These are phyloP conservation scores for Synchiropus splendidus DNA, from an alignment of 2,113 vertebrate genomes.

Conservation along the genomic window DNA sequence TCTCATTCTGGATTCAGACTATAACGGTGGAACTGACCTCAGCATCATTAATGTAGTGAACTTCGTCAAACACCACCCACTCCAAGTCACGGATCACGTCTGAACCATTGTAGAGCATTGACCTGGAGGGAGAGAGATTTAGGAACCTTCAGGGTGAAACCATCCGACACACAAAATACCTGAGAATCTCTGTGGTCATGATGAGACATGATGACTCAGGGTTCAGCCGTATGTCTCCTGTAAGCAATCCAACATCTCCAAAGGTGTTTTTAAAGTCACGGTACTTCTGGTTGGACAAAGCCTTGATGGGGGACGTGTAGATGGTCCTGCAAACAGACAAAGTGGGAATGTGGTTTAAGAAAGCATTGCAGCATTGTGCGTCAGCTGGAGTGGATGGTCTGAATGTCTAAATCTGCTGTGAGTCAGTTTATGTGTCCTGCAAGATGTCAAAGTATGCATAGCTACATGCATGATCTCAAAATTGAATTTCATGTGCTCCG, in stretches of 20 bases:
- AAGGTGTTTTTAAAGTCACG: constrained; percentile 85
- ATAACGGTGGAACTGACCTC: constrained; percentile 62
- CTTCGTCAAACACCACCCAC: constrained; percentile 93
- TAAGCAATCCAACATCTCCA: constrained; percentile 82
- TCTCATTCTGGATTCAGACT: background rate
- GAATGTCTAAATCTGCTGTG: too few species aligned
- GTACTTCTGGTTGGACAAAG: constrained; percentile 92
- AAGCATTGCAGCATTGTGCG: too few species aligned
- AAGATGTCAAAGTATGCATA: too few species aligned
- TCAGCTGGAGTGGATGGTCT: too few species aligned
- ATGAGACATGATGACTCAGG: constrained; percentile 85
- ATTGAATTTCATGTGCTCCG: too few species aligned
- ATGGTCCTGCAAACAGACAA: constrained; percentile 68
- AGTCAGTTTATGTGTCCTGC: too few species aligned
- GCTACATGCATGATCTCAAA: too few species aligned
- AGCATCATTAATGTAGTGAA: constrained; percentile 86
- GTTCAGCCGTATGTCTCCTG: constrained; percentile 82
- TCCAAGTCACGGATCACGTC: constrained; percentile 87
- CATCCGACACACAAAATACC: constrained; percentile 58
- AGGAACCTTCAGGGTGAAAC: too few species aligned
- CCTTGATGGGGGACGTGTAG: constrained; percentile 90
- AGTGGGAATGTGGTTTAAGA: too few species aligned
- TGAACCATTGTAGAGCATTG: constrained; percentile 87
- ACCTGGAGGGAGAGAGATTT: constrained; percentile 55
- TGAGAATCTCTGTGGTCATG: constrained; percentile 91